A percentile compares a stretch with the other conserved stretches of the same genome.
These are phyloP conservation scores for Scaptomyza montana DNA, from an alignment of 1,140 invertebrate species.

Conservation along the genomic window DNA sequence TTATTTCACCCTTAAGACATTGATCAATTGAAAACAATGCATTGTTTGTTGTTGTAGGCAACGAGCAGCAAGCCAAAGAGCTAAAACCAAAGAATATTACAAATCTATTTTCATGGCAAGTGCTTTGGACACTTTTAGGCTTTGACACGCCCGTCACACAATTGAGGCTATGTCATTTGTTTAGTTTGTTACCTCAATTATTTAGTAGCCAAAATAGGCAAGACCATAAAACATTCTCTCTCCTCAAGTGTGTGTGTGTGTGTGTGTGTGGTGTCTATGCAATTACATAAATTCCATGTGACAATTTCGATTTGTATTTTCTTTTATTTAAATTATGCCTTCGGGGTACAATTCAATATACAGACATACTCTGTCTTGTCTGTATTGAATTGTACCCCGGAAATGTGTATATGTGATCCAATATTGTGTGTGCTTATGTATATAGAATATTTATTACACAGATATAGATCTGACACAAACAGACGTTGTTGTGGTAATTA, in stretches of 20 bases:
- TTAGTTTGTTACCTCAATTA: slow-evolving; percentile 75
- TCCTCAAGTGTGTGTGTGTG: background rate
- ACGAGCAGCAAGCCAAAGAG: background rate
- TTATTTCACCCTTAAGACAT: slow-evolving; percentile 1
- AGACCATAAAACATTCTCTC: slow-evolving; percentile 38
- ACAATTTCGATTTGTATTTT: slow-evolving; percentile 79
- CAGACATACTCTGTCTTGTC: background rate
- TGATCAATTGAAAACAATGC: slow-evolving; percentile 15
- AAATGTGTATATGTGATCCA: slow-evolving; percentile 13
- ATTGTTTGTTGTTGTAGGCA: background rate
- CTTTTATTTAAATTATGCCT: slow-evolving; percentile 76
- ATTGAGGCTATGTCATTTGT: slow-evolving; percentile 76
- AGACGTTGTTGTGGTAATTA: slow-evolving; percentile 74
- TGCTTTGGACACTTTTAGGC: slow-evolving; percentile 33
- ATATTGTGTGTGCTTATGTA: slow-evolving; percentile 30
- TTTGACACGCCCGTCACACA: slow-evolving; percentile 56
- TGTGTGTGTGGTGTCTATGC: slow-evolving; percentile 57
- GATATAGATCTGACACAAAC: slow-evolving; percentile 52
- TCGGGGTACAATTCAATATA: slow-evolving; percentile 49
- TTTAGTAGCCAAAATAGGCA: slow-evolving; percentile 46
- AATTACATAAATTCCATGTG: slow-evolving; percentile 78
- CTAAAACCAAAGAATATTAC: slow-evolving; percentile 9
- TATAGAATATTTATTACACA: slow-evolving; percentile 66
- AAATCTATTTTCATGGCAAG: slow-evolving; percentile 9
- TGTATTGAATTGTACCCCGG: too few species aligned